Conservation (phyloP, 2,797 vertebrate species). For the Stomatorhinus walkeri region DNA sequence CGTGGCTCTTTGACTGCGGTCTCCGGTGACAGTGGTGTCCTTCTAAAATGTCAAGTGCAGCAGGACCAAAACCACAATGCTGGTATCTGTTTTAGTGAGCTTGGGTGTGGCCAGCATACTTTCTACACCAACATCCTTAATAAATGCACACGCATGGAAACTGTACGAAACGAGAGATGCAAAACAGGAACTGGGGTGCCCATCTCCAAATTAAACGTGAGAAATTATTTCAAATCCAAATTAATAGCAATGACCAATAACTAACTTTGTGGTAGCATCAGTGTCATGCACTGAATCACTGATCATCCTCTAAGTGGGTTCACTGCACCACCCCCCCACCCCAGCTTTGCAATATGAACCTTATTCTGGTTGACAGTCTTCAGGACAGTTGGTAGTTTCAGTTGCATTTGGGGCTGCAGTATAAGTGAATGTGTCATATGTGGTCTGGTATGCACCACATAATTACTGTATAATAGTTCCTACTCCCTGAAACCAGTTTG, state of each 20-base stretch:
- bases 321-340: background rate
- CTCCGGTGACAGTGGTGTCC: background rate
- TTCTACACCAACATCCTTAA: constrained; percentile 18
- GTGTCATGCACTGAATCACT: background rate
- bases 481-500: constrained; percentile 11
- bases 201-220: constrained; percentile 1
- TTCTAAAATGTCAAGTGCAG: background rate
- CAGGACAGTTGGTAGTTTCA: background rate
- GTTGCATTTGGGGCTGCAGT: background rate
- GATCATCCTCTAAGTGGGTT: background rate
- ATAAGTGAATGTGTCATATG: background rate
- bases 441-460: background rate
- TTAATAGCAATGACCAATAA: background rate
- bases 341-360: background rate
- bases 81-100: constrained; percentile 25
- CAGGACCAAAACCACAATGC: constrained; percentile 15
- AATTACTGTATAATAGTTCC: background rate
- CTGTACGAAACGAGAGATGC: background rate
- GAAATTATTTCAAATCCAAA: background rate
- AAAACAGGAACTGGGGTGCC: constrained; percentile 15
- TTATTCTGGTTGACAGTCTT: background rate
- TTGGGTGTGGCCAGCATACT: constrained; percentile 5
- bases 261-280: background rate
- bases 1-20: background rate
- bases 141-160: constrained; percentile 17